These are phyloP conservation scores for Drosophila conformis DNA, from an alignment of 2,888 invertebrate species.

Conservation along the genomic window DNA sequence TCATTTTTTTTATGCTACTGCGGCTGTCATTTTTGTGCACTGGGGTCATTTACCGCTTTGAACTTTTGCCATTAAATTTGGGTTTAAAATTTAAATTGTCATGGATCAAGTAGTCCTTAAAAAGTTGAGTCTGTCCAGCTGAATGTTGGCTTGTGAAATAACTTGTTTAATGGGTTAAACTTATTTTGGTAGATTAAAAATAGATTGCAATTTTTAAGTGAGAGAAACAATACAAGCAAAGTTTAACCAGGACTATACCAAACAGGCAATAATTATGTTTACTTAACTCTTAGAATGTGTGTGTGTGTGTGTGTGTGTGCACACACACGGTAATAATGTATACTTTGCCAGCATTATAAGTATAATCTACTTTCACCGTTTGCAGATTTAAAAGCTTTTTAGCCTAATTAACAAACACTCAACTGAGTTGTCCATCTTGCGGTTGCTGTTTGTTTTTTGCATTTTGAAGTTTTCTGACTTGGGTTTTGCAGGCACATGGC, in stretches of 20 bases:
- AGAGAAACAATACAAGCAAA: background rate
- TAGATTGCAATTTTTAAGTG: background rate
- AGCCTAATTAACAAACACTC: constrained; percentile 31
- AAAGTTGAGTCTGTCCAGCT: background rate
- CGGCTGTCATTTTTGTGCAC: constrained; percentile 66
- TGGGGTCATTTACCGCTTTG: constrained; percentile 74
- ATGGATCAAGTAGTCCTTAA: constrained; percentile 31
- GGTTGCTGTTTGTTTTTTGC: constrained; percentile 9
- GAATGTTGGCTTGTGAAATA: constrained; percentile 8
- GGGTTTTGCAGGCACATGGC: constrained; percentile 15
- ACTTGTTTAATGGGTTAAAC: constrained; percentile 1
- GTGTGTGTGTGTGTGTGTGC: background rate
- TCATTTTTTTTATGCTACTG: constrained; percentile 54
- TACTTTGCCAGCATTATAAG: background rate
- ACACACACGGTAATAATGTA: background rate
- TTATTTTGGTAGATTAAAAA: background rate
- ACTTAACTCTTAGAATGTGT: background rate
- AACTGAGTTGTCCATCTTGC: constrained; percentile 15
- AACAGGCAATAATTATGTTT: background rate
- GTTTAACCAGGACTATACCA: background rate
- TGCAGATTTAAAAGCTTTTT: background rate
- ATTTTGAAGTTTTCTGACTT: constrained; percentile 2
- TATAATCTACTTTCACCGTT: background rate
- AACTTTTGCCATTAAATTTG: constrained; percentile 60
- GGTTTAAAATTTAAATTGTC: constrained; percentile 30